Percentiles rank a stretch among this genome's conserved stretches.
phyloP scores from a whole-genome alignment of 2,797 vertebrate genomes.

The Sylvilagus floridanus region DNA sequence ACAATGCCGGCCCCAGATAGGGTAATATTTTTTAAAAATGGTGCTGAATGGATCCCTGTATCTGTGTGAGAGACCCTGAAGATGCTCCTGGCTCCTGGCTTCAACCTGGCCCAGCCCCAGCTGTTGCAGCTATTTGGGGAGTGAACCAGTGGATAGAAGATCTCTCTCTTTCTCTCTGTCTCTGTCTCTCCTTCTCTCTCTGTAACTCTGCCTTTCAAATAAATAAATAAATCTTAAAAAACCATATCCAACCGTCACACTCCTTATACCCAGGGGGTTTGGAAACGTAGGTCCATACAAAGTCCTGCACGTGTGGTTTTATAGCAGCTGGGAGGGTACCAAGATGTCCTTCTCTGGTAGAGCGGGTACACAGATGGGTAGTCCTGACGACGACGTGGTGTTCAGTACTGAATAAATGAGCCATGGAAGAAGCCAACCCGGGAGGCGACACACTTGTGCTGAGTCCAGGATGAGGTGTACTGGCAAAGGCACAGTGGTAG shows the following conservation, averaged over 20 bases:
- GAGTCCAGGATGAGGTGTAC: neutral
- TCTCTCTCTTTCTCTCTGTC: too few species aligned
- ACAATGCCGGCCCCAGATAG: too few species aligned
- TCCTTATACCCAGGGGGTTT: neutral
- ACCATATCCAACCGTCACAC: neutral
- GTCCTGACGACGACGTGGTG: neutral
- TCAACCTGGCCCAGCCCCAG: too few species aligned
- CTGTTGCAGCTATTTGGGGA: too few species aligned
- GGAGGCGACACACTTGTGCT: neutral
- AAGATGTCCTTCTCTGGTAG: neutral
- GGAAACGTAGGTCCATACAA: neutral
- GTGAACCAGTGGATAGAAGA: too few species aligned
- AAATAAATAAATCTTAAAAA: too few species aligned
- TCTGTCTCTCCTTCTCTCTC: too few species aligned
- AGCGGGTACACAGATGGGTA: neutral
- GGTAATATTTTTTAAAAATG: neutral
- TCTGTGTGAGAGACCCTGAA: too few species aligned
- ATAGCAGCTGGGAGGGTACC: neutral
- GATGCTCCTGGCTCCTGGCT: too few species aligned
- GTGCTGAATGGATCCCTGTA: neutral
- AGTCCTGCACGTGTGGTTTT: neutral
- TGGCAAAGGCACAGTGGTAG: neutral
- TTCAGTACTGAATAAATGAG: neutral
- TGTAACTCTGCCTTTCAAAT: too few species aligned
- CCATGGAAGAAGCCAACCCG: neutral